Conservation (phyloP, 2,797 vertebrate genomes). For the Esox lucius region DNA sequence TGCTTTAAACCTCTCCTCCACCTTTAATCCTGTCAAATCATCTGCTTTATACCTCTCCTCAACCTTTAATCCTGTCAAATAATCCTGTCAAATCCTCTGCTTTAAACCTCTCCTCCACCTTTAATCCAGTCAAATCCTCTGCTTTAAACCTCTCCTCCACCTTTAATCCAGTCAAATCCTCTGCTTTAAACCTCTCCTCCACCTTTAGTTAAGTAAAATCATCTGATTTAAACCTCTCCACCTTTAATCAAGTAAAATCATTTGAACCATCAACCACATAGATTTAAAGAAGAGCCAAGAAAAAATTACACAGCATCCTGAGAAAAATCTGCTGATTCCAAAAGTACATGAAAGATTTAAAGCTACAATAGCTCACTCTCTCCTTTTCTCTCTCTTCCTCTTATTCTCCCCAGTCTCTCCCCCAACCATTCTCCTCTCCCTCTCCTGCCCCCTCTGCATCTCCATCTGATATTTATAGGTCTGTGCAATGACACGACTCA, state of each 20-base stretch:
- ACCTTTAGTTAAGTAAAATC: constrained; percentile 31
- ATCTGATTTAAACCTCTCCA: constrained; percentile 13
- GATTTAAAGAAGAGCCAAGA: not conserved
- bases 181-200: constrained; percentile 13
- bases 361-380: constrained; percentile 16
- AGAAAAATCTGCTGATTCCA: constrained; percentile 38
- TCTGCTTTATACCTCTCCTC: no score
- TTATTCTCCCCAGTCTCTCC: not conserved
- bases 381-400: not conserved
- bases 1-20: no score
- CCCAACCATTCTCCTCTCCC: constrained; percentile 10
- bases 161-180: constrained; percentile 33
- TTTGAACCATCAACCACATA: constrained; percentile 32
- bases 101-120: constrained; percentile 6
- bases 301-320: constrained; percentile 27
- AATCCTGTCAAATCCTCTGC: no score
- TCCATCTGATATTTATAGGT: constrained; percentile 44
- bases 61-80: no score
- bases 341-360: constrained; percentile 42
- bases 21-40: no score
- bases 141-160: constrained; percentile 20
- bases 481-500: constrained; percentile 34
- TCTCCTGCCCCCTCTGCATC: constrained; percentile 7
- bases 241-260: constrained; percentile 33
- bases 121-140: constrained; percentile 1